phyloP scores from a whole-genome alignment of 2,888 invertebrate genomes.

The Ophonus ardosiacus region DNA sequence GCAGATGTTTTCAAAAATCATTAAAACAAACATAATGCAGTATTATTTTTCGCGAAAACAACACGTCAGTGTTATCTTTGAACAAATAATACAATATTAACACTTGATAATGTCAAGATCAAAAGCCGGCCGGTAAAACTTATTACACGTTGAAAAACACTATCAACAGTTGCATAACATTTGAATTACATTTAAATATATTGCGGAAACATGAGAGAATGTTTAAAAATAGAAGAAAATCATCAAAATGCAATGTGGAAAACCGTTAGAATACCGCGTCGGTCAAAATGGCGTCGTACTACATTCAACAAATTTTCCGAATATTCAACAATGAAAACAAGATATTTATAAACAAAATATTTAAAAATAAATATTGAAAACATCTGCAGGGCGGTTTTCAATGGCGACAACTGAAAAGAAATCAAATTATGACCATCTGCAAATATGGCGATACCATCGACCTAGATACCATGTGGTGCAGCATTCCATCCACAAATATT shows the following conservation, averaged over 20 bases:
- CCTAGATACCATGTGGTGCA: constrained; percentile 37
- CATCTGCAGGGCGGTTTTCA: constrained; percentile 2
- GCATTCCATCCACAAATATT: not conserved
- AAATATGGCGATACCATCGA: constrained; percentile 39
- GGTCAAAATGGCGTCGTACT: constrained; percentile 50
- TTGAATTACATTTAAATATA: not conserved
- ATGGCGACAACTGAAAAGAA: constrained; percentile 23
- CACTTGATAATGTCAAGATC: constrained; percentile 13
- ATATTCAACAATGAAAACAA: not conserved
- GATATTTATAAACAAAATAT: constrained; percentile 2
- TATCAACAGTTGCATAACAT: not conserved
- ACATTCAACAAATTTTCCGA: not conserved
- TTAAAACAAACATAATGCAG: constrained; percentile 28
- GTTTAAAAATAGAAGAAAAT: not conserved
- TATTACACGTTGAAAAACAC: not conserved
- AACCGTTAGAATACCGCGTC: constrained; percentile 60
- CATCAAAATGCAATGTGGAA: constrained; percentile 5
- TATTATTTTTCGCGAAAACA: not conserved
- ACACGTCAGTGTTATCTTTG: constrained; percentile 13
- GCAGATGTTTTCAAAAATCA: constrained; percentile 47
- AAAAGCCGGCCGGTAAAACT: constrained; percentile 34
- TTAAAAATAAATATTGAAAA: constrained; percentile 11
- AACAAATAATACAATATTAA: constrained; percentile 9
- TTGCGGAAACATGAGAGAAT: not conserved
- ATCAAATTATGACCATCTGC: not conserved